phyloP scores from a whole-genome alignment of 2,888 invertebrate genomes.

The Leptopilina myrica region DNA sequence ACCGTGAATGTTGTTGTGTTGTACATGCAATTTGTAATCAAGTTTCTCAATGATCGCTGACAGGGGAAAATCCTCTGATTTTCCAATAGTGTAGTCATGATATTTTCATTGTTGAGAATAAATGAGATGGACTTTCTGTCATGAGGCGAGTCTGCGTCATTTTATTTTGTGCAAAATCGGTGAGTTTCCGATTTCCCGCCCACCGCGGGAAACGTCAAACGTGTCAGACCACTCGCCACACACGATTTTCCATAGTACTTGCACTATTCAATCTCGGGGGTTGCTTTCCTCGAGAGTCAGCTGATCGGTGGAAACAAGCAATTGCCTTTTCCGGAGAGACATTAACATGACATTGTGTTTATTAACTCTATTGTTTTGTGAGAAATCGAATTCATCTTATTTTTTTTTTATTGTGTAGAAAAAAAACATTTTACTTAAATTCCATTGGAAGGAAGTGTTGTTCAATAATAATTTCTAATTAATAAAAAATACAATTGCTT shows the following conservation, averaged over 20 bases:
- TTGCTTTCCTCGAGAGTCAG: slow-evolving; percentile 7
- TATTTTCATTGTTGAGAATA: background rate
- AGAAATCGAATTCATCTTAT: no score
- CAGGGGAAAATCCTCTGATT: background rate
- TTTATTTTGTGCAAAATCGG: slow-evolving; percentile 50
- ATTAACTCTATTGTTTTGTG: no score
- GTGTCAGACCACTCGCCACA: slow-evolving; percentile 24
- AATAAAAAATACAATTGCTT: no score
- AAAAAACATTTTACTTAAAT: no score
- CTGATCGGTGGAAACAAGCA: background rate
- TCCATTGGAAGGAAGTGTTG: no score
- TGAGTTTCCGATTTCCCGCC: slow-evolving; percentile 55
- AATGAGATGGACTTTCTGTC: slow-evolving; percentile 42
- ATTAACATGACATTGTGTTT: no score
- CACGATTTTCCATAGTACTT: slow-evolving; percentile 1
- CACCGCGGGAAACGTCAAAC: slow-evolving; percentile 44
- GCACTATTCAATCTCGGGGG: background rate
- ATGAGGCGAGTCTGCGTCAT: slow-evolving; percentile 34
- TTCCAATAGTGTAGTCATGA: background rate
- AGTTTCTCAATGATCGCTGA: no score
- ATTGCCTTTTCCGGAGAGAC: background rate
- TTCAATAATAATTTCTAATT: no score
- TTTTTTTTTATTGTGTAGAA: no score
- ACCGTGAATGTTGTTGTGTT: no score
- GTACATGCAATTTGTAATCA: no score